Conservation (phyloP, 2,888 invertebrate species). For the Dryobota labecula region DNA sequence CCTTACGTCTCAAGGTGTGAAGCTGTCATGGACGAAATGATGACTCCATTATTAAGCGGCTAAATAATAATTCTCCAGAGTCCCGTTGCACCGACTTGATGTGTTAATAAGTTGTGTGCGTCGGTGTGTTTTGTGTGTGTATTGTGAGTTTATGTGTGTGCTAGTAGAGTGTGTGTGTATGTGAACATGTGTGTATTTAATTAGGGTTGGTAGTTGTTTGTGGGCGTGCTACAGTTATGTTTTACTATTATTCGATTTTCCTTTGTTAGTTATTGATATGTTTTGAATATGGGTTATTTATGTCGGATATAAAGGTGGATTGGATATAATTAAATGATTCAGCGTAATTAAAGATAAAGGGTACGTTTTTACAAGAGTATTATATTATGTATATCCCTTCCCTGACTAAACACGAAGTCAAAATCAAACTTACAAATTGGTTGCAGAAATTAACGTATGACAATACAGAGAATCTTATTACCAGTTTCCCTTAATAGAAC, state of each 20-base stretch:
- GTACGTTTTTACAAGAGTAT: no score
- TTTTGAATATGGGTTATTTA: constrained; percentile 54
- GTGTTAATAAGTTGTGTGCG: constrained; percentile 80
- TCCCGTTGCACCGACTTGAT: constrained; percentile 79
- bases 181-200: constrained; percentile 69
- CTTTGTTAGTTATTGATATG: constrained; percentile 66
- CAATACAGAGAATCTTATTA: no score
- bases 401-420: no score
- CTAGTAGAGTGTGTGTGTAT: constrained; percentile 50
- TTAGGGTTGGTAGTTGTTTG: constrained; percentile 72
- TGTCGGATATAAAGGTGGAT: constrained; percentile 31
- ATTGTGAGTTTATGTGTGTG: constrained; percentile 52
- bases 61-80: constrained; percentile 84
- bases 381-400: no score
- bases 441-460: no score
- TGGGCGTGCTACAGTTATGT: constrained; percentile 62
- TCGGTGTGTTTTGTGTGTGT: constrained; percentile 70
- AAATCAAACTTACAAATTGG: no score
- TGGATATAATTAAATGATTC: constrained; percentile 47
- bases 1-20: constrained; percentile 87
- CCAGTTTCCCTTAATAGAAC: no score
- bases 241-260: constrained; percentile 59
- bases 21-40: constrained; percentile 89
- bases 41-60: constrained; percentile 89
- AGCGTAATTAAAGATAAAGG: constrained; percentile 14